Conservation (phyloP, 1,140 invertebrate genomes). For the Galendromus occidentalis region DNA sequence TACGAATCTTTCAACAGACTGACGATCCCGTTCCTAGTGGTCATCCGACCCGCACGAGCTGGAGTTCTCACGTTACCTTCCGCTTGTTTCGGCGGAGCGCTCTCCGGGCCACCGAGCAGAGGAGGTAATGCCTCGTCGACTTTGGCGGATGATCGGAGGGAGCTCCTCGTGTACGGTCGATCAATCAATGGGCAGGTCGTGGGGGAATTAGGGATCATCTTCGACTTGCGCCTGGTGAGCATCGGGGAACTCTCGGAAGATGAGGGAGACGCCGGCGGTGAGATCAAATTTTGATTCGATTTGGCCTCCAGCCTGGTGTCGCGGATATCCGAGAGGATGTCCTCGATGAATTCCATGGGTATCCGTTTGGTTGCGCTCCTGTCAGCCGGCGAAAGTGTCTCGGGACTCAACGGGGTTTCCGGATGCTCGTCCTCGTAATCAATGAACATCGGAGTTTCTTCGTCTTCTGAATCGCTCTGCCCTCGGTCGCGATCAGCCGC, state of each 20-base stretch:
- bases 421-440: not conserved
- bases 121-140: too few species aligned
- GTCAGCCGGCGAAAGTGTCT: not conserved
- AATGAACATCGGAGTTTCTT: not conserved
- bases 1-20: constrained; percentile 5
- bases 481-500: not conserved
- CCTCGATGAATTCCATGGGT: not conserved
- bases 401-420: not conserved
- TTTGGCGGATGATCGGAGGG: too few species aligned
- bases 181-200: not conserved
- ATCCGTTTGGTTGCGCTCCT: not conserved
- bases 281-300: not conserved
- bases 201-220: not conserved
- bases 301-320: not conserved
- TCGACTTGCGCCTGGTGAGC: not conserved
- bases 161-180: too few species aligned
- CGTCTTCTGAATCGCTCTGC: not conserved
- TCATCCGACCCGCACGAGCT: not conserved
- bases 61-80: not conserved
- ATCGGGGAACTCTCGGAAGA: not conserved
- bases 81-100: too few species aligned
- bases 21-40: not conserved
- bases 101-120: too few species aligned
- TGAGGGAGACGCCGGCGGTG: not conserved
- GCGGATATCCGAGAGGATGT: not conserved